phyloP scores from a whole-genome alignment of 2,888 invertebrate species.

The Cataglyphis rosenhaueri region DNA sequence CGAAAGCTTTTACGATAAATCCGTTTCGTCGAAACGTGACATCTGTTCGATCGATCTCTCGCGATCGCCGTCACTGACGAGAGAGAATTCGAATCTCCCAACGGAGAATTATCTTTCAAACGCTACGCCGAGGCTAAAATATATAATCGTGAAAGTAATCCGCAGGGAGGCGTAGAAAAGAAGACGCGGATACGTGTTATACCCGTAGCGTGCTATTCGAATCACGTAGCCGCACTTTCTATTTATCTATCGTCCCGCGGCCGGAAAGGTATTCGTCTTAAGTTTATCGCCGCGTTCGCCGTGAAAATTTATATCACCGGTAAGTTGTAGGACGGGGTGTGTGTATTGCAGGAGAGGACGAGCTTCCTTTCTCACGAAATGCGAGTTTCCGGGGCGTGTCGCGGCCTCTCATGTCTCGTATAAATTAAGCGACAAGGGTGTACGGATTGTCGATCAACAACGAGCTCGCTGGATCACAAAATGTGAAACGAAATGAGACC shows the following conservation, averaged over 20 bases:
- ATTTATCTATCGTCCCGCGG: constrained; percentile 67
- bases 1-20: constrained; percentile 33
- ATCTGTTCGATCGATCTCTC: constrained; percentile 16
- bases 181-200: constrained; percentile 57
- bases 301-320: constrained; percentile 64
- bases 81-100: constrained; percentile 28
- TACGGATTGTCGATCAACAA: constrained; percentile 23
- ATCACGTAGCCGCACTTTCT: constrained; percentile 70
- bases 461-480: constrained; percentile 8
- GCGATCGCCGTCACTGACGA: constrained; percentile 37
- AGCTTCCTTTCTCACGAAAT: constrained; percentile 60
- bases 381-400: constrained; percentile 60
- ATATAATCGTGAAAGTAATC: constrained; percentile 57
- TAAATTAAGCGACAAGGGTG: constrained; percentile 46
- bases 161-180: constrained; percentile 14
- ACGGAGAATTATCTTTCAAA: constrained; percentile 46
- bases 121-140: constrained; percentile 31
- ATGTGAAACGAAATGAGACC: constrained; percentile 43
- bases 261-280: constrained; percentile 56
- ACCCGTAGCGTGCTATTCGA: constrained; percentile 56
- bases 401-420: constrained; percentile 29
- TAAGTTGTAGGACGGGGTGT: constrained; percentile 1
- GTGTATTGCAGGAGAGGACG: background rate
- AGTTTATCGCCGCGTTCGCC: constrained; percentile 63
- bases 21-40: constrained; percentile 24